Conservation (phyloP, 2,113 vertebrate genomes). For the Struthio camelus region DNA sequence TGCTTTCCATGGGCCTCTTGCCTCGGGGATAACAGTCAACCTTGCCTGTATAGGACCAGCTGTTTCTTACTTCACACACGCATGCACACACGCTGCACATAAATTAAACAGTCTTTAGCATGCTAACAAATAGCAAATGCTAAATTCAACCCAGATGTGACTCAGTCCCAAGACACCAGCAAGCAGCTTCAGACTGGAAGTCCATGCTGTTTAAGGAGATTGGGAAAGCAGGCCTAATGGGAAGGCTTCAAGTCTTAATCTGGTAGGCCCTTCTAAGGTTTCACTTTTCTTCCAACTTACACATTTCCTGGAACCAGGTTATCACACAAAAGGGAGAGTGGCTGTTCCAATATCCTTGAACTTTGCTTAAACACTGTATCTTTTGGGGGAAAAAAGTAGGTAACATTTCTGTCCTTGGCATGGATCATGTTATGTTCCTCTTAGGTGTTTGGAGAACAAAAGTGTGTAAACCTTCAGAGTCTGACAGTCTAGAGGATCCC, state of each 20-base stretch:
- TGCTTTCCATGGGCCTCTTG: conserved; percentile 38
- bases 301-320: not conserved
- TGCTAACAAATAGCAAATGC: not conserved
- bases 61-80: conserved; percentile 12
- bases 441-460: not conserved
- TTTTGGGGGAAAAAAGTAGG: not conserved
- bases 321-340: not conserved
- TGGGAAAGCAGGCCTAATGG: not conserved
- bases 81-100: not conserved
- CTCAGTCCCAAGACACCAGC: not conserved
- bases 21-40: conserved; percentile 41
- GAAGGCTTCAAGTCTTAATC: not conserved
- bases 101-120: conserved; percentile 10
- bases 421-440: not conserved
- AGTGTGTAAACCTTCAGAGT: not conserved
- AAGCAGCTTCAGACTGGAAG: not conserved
- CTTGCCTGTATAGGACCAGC: conserved; percentile 27
- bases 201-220: not conserved
- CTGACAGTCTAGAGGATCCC: not conserved
- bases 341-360: not conserved
- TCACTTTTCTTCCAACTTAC: not conserved
- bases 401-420: fast-evolving
- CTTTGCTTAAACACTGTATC: not conserved
- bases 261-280: not conserved
- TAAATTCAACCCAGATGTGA: conserved; percentile 52